Base-by-base conservation (phyloP, 2,113 vertebrate genomes). In the Sylvietta virens region DNA sequence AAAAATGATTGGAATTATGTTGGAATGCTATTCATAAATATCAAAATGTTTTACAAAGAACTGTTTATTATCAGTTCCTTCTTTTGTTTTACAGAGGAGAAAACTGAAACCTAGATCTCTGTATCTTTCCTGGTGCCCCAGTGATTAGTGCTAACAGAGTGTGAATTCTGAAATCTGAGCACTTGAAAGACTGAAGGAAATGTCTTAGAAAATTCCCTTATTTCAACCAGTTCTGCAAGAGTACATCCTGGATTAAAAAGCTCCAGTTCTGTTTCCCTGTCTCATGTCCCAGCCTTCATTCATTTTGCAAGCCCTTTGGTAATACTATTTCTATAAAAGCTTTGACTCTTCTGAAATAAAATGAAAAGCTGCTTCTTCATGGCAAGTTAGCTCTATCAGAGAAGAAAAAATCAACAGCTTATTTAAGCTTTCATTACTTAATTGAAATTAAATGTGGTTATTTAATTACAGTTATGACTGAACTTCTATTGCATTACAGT, bases 371-470 rank as follows among this genome's bases (percentile, higher is more conserved):
- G 13, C 31, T 79, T 45, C 54, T 89, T 78, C 56, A 71, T 92
- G 91, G 83, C 65, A 94, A 94, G 65, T 92, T 94, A 88, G 80
- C 51, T 76, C 78, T 81, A 72, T 82, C 85, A 81, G 60, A 83
- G 84, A 64, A 86, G 76, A 82, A 86, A 87, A 96, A 96, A 87
- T 62, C 79, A 96, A 93, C 84, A 86, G 47, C 47, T 73, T 92
- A 90, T 94, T 95, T 95, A 93, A 94, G 40, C 48, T 92, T 71
- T 57, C 50, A 66, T 93, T 92, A 82, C 60, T 91, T 93, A 81
- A 88, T 88, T 94, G 56, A 73, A 61, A 82, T 69, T 39, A 45
- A 53, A 45, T 53, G 19, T 53, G 56, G n/a, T 8, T 70, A 53
- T 61, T 78, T 70, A 69, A 70, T 69, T 78, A 30, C 47, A 78